Evolutionary conservation across 2,888 invertebrate species (phyloP), one percentile per base, ranked within the genome.

Genomic region (Ephialtes manifestator): DNA sequence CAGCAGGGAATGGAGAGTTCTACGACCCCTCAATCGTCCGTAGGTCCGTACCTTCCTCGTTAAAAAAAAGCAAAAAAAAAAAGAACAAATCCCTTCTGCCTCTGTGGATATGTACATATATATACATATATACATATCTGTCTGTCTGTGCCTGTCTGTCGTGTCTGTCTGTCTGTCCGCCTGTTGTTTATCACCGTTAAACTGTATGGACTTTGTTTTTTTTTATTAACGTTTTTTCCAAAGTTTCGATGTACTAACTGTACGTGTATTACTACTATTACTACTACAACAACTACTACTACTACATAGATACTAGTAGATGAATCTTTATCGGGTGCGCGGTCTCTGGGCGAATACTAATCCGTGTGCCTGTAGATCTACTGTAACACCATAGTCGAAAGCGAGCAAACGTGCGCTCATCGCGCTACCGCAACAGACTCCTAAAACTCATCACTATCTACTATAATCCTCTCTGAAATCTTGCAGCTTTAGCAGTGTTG

Each of bases 21-120:
- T 91, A 90, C 94, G 88, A 92, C 92, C 90, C 92, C 94, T 89
- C 91, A 92, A 90, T 92, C 93, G 89, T 92, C 93, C 89, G 93
- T 94, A 94, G 94, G 94, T 94, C 94, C 94, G 94, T 94, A 94
- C 90, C 90, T 90, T 90, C 90, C 90, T 92, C 91, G 90, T 92
- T 68, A 77, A 80, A 55, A 82, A 71, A 67, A 58, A 18, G 4
- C 20, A 60, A 81, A 67, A 20, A 31, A 65, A 81, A 31, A 43
- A 72, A 53, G n/a, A 72, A 70, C 48, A 79, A 84, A 78, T 86
- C 86, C 87, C 81, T 86, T 86, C 79, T 88, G 77, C 60, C 81
- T 74, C 58, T 84, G 55, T 71, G 70, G 78, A 43, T 31, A 83
- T 68, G 77, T 8, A 51, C 28, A 68, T 67, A 67, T 51, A 39